These are phyloP conservation scores for Pseudorhombus dupliciocellatus DNA, from an alignment of 2,113 vertebrate species.

Conservation along the genomic window DNA sequence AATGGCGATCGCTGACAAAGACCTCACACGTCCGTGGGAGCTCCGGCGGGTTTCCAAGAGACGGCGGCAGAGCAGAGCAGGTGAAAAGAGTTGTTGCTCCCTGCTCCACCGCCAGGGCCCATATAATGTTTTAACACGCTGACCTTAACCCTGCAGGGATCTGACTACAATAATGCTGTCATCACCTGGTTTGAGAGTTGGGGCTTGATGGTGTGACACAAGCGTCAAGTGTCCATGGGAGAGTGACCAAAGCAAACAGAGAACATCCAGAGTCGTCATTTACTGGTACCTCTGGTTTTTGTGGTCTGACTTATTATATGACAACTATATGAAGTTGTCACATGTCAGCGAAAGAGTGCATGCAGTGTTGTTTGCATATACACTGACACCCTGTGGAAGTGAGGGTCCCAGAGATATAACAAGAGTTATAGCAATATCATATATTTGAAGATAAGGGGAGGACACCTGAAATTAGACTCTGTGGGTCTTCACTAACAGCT, in stretches of 20 bases:
- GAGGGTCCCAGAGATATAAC: background rate
- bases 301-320: background rate
- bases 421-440: background rate
- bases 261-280: background rate
- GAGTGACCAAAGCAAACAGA: slow-evolving; percentile 71
- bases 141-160: slow-evolving; percentile 49
- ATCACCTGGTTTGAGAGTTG: slow-evolving; percentile 55
- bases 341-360: background rate
- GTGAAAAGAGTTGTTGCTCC: slow-evolving; percentile 58
- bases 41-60: background rate
- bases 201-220: slow-evolving; percentile 44
- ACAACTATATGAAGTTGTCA: background rate
- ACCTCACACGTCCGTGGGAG: slow-evolving; percentile 63
- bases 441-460: background rate
- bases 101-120: slow-evolving; percentile 31
- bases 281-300: background rate
- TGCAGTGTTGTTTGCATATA: background rate
- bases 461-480: background rate
- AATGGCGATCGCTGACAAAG: slow-evolving; percentile 45
- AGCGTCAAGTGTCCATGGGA: slow-evolving; percentile 69
- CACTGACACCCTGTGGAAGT: background rate
- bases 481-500: background rate
- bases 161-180: slow-evolving; percentile 67
- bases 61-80: slow-evolving; percentile 39
- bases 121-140: slow-evolving; percentile 60